These are phyloP conservation scores for Bibio marci DNA, from an alignment of 2,888 invertebrate species.

Conservation along the genomic window DNA sequence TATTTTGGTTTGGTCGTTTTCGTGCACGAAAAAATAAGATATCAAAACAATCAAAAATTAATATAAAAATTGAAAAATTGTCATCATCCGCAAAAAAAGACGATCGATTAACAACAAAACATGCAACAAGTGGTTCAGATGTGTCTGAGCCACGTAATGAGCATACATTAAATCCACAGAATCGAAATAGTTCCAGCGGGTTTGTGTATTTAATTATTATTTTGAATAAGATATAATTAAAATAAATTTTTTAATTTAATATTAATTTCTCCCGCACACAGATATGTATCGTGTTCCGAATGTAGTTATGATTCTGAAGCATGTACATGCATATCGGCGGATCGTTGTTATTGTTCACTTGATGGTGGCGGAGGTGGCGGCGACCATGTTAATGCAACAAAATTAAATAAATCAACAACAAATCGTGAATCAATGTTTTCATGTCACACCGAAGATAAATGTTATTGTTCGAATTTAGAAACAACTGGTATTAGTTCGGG, in stretches of 20 bases:
- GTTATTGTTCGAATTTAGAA: conserved; percentile 35
- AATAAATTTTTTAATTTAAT: too few relatives aligned
- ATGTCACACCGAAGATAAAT: conserved; percentile 37
- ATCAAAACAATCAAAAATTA: conserved; percentile 27
- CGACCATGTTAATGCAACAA: conserved; percentile 18
- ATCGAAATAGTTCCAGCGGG: conserved; percentile 45
- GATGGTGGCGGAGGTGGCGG: conserved; percentile 40
- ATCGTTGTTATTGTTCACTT: conserved; percentile 73
- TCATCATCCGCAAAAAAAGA: too few relatives aligned
- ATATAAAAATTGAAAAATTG: conserved; percentile 22
- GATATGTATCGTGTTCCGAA: conserved; percentile 74
- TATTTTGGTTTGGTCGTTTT: conserved; percentile 37
- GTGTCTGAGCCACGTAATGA: conserved; percentile 43
- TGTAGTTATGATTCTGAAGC: conserved; percentile 74
- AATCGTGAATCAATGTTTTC: conserved; percentile 25
- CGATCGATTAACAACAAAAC: conserved; percentile 33
- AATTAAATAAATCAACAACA: conserved; percentile 12
- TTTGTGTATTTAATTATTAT: conserved; percentile 16
- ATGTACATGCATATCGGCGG: conserved; percentile 55
- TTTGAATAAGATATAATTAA: too few relatives aligned
- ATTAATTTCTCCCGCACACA: too few relatives aligned
- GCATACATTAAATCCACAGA: conserved; percentile 36
- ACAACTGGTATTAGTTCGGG: conserved; percentile 27
- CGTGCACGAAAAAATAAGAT: conserved; percentile 30
- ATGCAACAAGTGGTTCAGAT: conserved; percentile 41